Evolutionary conservation across 2,797 vertebrate species (phyloP).

Genomic region (Psittacula derbiana): DNA sequence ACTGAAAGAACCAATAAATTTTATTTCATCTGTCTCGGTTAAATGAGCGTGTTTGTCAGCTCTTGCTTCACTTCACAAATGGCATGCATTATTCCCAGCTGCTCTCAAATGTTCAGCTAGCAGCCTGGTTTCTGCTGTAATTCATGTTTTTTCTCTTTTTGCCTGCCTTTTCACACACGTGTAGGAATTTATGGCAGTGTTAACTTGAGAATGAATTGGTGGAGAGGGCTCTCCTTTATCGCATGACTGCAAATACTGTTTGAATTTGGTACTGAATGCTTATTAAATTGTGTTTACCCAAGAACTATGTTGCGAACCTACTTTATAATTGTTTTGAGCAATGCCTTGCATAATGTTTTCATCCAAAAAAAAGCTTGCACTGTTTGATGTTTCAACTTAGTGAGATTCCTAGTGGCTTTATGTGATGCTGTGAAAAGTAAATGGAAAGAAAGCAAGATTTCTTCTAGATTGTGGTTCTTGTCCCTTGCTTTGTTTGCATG

Average conservation of each 20-base stretch:
- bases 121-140: neutral
- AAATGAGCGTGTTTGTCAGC: neutral
- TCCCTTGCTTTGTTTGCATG: rapidly evolving
- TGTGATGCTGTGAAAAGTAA: neutral
- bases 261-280: neutral
- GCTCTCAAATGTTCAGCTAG: neutral
- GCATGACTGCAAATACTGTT: neutral
- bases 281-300: neutral
- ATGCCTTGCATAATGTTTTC: neutral
- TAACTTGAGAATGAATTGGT: neutral
- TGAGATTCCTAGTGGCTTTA: neutral
- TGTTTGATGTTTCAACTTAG: neutral
- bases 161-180: neutral
- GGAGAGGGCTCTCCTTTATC: neutral
- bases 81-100: neutral
- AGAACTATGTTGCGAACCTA: neutral
- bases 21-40: neutral
- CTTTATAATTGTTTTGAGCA: neutral
- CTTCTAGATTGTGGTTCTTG: neutral
- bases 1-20: neutral
- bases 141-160: neutral
- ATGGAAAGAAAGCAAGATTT: neutral
- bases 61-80: neutral
- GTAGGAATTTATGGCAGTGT: neutral
- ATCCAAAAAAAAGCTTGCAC: neutral